Evolutionary conservation across 2,888 invertebrate genomes (phyloP).

Genomic region (Cryptus armator): DNA sequence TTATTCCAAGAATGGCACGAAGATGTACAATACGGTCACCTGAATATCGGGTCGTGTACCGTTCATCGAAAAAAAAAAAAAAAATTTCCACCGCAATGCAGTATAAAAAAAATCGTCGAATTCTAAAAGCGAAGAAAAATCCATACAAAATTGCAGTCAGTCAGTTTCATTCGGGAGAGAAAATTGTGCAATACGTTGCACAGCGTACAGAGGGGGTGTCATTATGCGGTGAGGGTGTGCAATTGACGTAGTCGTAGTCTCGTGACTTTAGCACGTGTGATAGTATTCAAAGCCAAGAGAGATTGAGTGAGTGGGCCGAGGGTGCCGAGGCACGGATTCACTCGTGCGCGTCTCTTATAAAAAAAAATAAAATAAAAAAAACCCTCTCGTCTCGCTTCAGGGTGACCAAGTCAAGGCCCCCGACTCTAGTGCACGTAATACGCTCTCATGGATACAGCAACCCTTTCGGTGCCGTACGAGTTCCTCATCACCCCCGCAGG

Average conservation of each 20-base stretch:
- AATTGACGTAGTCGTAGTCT: constrained; percentile 36
- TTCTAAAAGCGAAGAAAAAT: not conserved
- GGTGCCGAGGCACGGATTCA: constrained; percentile 45
- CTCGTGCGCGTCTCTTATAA: constrained; percentile 54
- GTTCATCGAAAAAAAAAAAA: not conserved
- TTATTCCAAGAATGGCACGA: not conserved
- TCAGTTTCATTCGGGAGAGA: not conserved
- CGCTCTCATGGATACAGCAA: constrained; percentile 29
- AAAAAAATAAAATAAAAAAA: not conserved
- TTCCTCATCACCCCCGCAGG: constrained; percentile 43
- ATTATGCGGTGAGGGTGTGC: constrained; percentile 55
- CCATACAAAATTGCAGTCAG: too few relatives aligned
- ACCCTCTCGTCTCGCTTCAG: constrained; percentile 72
- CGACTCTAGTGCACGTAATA: constrained; percentile 39
- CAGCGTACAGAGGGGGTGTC: constrained; percentile 52
- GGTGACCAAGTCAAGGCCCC: constrained; percentile 80
- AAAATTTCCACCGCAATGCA: not conserved
- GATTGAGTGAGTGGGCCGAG: constrained; percentile 11
- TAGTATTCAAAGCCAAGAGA: not conserved
- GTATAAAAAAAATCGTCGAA: not conserved
- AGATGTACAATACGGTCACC: not conserved
- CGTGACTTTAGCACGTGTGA: constrained; percentile 61
- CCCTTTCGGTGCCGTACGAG: constrained; percentile 47
- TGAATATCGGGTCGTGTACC: not conserved
- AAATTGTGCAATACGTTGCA: not conserved